These are phyloP conservation scores for Magallana nippona DNA, from an alignment of 2,888 invertebrate genomes.

Conservation along the genomic window DNA sequence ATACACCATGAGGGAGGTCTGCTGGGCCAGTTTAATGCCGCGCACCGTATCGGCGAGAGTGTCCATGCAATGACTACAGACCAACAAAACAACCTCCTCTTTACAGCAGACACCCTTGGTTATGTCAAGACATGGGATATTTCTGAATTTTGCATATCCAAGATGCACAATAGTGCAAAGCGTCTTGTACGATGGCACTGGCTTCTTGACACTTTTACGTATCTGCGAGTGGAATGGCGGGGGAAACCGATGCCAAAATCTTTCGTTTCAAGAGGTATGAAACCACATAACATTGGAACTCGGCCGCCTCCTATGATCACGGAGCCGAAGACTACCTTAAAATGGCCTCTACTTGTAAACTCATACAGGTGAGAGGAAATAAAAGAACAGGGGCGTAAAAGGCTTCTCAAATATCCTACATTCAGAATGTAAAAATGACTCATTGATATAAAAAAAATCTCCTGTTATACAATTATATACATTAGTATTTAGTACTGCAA, in stretches of 20 bases:
- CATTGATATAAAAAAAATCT: too few species aligned
- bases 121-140: constrained; percentile 91
- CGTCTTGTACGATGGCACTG: constrained; percentile 53
- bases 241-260: constrained; percentile 50
- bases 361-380: constrained; percentile 67
- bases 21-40: constrained; percentile 86
- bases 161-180: constrained; percentile 51
- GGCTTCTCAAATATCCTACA: too few species aligned
- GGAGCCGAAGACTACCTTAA: constrained; percentile 64
- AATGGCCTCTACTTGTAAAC: constrained; percentile 72
- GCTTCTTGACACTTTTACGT: constrained; percentile 62
- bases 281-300: constrained; percentile 37
- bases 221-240: constrained; percentile 57
- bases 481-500: too few species aligned
- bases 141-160: constrained; percentile 84
- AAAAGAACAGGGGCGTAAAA: neutral
- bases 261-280: constrained; percentile 49
- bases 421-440: too few species aligned
- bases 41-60: constrained; percentile 83
- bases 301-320: constrained; percentile 66
- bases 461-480: too few species aligned
- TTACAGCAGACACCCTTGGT: constrained; percentile 83
- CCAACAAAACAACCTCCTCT: constrained; percentile 85
- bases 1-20: constrained; percentile 88
- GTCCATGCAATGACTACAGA: constrained; percentile 87